Conservation (phyloP, 1,140 invertebrate species). For the Caenorhabditis latens region DNA sequence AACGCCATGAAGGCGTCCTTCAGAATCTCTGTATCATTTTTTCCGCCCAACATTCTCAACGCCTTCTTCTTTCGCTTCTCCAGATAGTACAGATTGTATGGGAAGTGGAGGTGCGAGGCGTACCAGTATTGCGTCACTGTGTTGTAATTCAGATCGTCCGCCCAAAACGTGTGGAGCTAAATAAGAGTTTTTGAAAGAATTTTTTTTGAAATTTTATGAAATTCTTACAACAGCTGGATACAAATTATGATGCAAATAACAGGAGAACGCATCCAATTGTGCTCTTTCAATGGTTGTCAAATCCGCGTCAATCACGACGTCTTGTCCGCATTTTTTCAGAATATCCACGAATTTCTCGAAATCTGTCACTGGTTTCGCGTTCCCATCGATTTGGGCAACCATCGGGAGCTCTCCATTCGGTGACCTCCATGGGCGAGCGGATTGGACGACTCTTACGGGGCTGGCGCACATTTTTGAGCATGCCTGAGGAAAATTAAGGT, state of each 20-base stretch:
- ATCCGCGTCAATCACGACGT: conserved; percentile 69
- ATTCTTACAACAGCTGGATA: conserved; percentile 67
- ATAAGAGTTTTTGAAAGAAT: conserved; percentile 31
- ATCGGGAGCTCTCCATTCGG: conserved; percentile 61
- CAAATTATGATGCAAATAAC: conserved; percentile 60
- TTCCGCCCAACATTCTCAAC: conserved; percentile 46
- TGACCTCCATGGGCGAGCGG: conserved; percentile 56
- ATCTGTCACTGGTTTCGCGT: conserved; percentile 65
- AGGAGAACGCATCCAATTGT: conserved; percentile 64
- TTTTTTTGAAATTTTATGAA: not conserved
- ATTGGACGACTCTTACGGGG: conserved; percentile 54
- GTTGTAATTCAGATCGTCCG: conserved; percentile 73
- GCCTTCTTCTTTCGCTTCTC: conserved; percentile 68
- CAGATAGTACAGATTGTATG: conserved; percentile 75
- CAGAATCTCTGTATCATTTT: conserved; percentile 61
- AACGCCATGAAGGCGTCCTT: conserved; percentile 79
- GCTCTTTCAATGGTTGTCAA: conserved; percentile 63
- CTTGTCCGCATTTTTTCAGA: conserved; percentile 63
- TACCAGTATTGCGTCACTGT: conserved; percentile 74
- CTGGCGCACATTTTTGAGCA: conserved; percentile 63
- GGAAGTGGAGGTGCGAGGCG: conserved; percentile 70
- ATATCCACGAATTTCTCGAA: conserved; percentile 69
- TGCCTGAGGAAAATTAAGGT: conserved; percentile 14
- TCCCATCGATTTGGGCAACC: conserved; percentile 36
- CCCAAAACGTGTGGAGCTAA: conserved; percentile 74